These are phyloP conservation scores for Tinea pellionella DNA, from an alignment of 2,888 invertebrate genomes.

Conservation along the genomic window DNA sequence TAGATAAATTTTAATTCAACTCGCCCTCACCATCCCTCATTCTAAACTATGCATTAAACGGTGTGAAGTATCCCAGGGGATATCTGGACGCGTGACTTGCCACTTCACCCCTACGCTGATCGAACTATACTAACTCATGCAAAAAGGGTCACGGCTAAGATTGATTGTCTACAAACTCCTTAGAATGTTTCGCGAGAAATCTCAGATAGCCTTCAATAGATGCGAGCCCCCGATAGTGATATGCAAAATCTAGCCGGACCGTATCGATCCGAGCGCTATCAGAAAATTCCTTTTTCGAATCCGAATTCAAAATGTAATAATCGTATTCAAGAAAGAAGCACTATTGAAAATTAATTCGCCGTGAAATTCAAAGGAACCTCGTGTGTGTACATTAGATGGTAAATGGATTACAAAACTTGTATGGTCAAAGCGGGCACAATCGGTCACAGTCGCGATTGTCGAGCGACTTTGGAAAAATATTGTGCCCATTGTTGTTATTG, in stretches of 20 bases:
- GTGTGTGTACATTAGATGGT: conserved; percentile 2
- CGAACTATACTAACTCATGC: conserved; percentile 26
- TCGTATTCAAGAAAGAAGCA: conserved; percentile 10
- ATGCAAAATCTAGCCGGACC: conserved; percentile 6
- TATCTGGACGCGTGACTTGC: conserved; percentile 57
- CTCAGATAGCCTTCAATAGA: conserved; percentile 9
- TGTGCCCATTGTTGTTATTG: conserved; percentile 27
- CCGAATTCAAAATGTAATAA: conserved; percentile 8
- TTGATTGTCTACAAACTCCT: conserved; percentile 56
- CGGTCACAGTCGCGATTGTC: conserved; percentile 16
- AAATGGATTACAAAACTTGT: conserved; percentile 6
- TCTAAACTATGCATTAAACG: conserved; percentile 55
- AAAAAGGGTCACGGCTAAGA: conserved; percentile 57
- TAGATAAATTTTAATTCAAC: conserved; percentile 8
- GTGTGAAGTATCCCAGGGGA: conserved; percentile 34
- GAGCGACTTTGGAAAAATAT: conserved; percentile 24
- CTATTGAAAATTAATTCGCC: conserved; percentile 7
- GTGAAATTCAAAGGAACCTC: conserved; percentile 4
- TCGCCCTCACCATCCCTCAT: conserved; percentile 18
- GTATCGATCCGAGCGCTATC: not conserved
- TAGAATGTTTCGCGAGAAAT: conserved; percentile 34
- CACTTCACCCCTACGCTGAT: conserved; percentile 35
- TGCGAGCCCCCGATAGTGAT: conserved; percentile 1
- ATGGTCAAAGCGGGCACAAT: conserved; percentile 11
- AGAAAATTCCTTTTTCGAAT: not conserved